phyloP scores from a whole-genome alignment of 1,140 invertebrate species.

The Pseudoatta argentina region DNA sequence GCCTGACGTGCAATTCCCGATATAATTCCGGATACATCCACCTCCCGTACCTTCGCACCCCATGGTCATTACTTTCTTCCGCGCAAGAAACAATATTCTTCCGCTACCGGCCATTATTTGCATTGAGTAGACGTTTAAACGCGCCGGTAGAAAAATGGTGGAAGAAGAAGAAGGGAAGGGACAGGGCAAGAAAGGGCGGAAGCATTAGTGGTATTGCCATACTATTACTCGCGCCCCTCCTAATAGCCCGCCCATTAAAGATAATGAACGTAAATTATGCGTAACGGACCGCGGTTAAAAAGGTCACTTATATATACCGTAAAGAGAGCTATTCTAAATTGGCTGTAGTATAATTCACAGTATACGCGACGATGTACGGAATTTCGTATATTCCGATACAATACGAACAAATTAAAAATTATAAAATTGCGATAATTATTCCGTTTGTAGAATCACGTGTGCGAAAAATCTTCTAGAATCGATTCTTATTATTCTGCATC shows the following conservation, averaged over 20 bases:
- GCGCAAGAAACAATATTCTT: constrained; percentile 70
- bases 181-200: constrained; percentile 60
- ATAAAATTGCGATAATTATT: background rate
- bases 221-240: constrained; percentile 76
- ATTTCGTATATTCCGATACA: background rate
- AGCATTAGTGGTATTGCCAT: constrained; percentile 77
- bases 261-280: constrained; percentile 81
- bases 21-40: constrained; percentile 53
- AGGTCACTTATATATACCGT: constrained; percentile 72
- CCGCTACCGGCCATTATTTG: constrained; percentile 66
- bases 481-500: background rate
- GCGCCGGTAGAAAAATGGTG: constrained; percentile 68
- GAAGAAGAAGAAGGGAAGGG: constrained; percentile 18
- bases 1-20: constrained; percentile 59
- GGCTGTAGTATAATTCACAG: constrained; percentile 40
- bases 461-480: background rate
- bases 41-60: constrained; percentile 24
- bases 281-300: constrained; percentile 77
- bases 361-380: constrained; percentile 10
- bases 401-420: constrained; percentile 22
- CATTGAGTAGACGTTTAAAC: constrained; percentile 69
- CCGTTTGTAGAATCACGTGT: background rate
- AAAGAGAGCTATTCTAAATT: constrained; percentile 68
- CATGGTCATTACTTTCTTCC: constrained; percentile 71
- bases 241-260: constrained; percentile 79